phyloP scores from a whole-genome alignment of 2,113 vertebrate species.

The Otis tarda region DNA sequence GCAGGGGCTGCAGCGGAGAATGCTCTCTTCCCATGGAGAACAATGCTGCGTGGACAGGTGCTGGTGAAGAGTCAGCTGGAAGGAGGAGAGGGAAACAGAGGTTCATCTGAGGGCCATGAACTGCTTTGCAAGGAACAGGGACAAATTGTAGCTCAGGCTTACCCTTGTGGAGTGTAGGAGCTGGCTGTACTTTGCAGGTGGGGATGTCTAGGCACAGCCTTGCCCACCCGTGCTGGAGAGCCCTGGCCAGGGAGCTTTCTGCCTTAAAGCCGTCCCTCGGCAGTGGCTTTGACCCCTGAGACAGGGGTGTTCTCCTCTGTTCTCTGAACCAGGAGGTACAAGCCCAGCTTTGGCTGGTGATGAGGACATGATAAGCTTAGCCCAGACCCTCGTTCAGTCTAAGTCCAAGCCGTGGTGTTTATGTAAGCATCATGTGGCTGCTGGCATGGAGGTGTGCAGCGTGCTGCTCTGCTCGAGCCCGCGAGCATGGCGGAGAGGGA shows the following conservation, averaged over 20 bases:
- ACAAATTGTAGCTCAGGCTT: neutral
- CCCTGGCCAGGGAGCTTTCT: neutral
- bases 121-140: neutral
- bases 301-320: rapidly evolving
- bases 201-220: neutral
- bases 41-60: neutral
- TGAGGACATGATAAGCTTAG: neutral
- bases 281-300: neutral
- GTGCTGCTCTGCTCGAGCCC: neutral
- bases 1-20: neutral
- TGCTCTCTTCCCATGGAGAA: neutral
- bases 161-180: rapidly evolving
- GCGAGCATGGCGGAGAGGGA: rapidly evolving
- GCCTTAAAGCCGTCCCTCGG: neutral
- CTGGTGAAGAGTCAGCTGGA: neutral
- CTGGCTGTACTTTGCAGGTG: neutral
- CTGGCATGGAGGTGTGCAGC: neutral
- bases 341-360: neutral
- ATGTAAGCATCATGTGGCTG: neutral
- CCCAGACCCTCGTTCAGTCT: neutral
- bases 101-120: neutral
- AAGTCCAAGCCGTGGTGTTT: neutral
- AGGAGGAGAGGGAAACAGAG: neutral
- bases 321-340: neutral
- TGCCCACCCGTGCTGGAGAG: neutral